Base-by-base conservation (phyloP, 2,113 vertebrate species). In the Fulmarus glacialis region DNA sequence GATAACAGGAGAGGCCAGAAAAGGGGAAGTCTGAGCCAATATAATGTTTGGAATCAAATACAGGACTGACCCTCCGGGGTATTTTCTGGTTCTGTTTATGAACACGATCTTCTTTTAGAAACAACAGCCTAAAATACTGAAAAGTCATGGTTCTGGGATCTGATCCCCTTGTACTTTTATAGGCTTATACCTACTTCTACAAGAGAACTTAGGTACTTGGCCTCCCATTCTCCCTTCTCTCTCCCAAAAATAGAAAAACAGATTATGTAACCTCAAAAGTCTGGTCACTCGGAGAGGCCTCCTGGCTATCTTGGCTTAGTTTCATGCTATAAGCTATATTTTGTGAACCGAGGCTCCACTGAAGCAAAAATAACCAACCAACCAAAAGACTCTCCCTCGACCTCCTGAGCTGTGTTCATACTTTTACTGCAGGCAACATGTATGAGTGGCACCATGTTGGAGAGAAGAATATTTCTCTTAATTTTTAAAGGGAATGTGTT, bases 291-390 rank as follows among this genome's bases (percentile, higher is more conserved):
- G 0, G 75, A 70, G 82, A 73, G 83, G 80, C 72, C 40, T 89
- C 24, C 81, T 67, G 78, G 62, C 87, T 27, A 1, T 50, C 48
- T 77, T 88, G 73, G 47, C 89, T 59, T 15, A 7, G 55, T 80
- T 91, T 66, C 7, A 5, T 73, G 91, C 80, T 82, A 13, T 77
- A 60, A 94, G 79, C 67, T 89, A 0, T 22, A 9, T 86, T 77
- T 77, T 90, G 82, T 79, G 84, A 91, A 67, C 70, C 2, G 2
- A 64, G 60, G 56, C 62, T 94, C 27, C 36, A 48, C n/a, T 64
- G 78, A 73, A 75, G 45, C 84, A 93, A 96, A 94, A 97, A 90
- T 81, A 92, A 71, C 85, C 45, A 79, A 47, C 53, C 59, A 81
- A 34, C 64, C 66, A 77, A 82, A 48, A 60, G 78, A 52, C 36